Base-by-base conservation (phyloP, 92 coral and sea anemone species). In the Phenganax subtilis region DNA sequence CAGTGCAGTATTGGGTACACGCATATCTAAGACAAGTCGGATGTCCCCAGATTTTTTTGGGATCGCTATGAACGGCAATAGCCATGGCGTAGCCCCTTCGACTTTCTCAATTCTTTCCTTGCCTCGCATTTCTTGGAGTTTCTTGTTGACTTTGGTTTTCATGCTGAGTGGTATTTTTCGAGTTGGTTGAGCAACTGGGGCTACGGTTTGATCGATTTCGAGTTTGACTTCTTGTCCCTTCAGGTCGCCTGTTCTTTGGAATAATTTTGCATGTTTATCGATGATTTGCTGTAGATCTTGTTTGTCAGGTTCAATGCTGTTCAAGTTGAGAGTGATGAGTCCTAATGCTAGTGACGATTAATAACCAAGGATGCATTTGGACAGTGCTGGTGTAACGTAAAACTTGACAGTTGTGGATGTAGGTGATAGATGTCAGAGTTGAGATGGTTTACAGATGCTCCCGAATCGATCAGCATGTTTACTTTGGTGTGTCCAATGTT, bases 31-130 rank as follows among this genome's bases (percentile, higher is more conserved):
- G 3, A 66, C 91, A 4, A 88, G 81, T 44, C 87, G 86, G 25
- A 86, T 64, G 55, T 80, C 89, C 27, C 91, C 87, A 10, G 25
- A 25, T n/a, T 86, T 89, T 72, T 89, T 86, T 25, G 85, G 86
- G 7, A 89, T 80, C 1, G 87, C 76, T 9, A 74, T 84, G n/a
- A 86, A 76, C 20, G 90, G 86, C 44, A 85, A 87, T 0, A 87
- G 64, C 87, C 82, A 84, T 6, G 85, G 90, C 25, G 80, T 88
- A 10, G 85, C 75, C 5, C 87, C 85, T 64, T 87, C 60, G 8
- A 82, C 87, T 79, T 74, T 84, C 64, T 79, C 90, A 28, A 84
- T 79, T 15, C 72, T 78, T 3, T 78, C 90, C 58, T 87, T 57
- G 15, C 79, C 72, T 0, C 70, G 66, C 90, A 79, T 87, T 58